A percentile compares a stretch with the other conserved stretches of the same genome.
Evolutionary conservation across 2,888 invertebrate genomes (phyloP).

Genomic region (Ochlodes sylvanus): DNA sequence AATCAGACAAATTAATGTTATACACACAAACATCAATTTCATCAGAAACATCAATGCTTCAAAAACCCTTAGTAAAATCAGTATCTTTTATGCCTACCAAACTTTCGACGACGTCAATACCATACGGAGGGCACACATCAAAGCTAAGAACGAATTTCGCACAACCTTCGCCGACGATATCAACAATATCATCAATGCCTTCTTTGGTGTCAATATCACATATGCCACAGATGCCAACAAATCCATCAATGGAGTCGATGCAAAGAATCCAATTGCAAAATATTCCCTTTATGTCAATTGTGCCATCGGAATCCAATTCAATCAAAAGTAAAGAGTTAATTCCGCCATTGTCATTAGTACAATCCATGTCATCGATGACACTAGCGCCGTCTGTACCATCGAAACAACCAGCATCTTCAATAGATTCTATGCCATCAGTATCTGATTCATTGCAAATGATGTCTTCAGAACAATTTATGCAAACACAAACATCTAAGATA

Average conservation of each 20-base stretch:
- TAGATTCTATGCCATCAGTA: neutral
- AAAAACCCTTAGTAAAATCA: neutral
- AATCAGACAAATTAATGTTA: slow-evolving; percentile 3
- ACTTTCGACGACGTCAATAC: neutral
- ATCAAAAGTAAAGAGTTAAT: neutral
- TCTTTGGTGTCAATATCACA: slow-evolving; percentile 2
- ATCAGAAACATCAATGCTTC: neutral
- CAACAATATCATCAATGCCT: slow-evolving; percentile 1
- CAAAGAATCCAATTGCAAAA: neutral
- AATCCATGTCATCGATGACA: slow-evolving; percentile 14
- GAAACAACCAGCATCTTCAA: neutral
- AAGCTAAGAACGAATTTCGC: neutral
- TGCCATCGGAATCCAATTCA: neutral
- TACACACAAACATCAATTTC: neutral
- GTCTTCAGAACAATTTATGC: neutral
- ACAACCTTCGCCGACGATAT: neutral
- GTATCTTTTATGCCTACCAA: neutral
- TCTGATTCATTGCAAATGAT: neutral
- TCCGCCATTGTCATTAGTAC: neutral
- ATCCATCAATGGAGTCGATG: neutral
- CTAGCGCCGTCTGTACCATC: neutral
- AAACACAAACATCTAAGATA: neutral
- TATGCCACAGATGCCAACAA: slow-evolving; percentile 1
- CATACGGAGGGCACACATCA: neutral
- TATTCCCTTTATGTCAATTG: neutral